These are phyloP conservation scores for Urocyon cinereoargenteus DNA, from an alignment of 2,797 vertebrate species.

Conservation along the genomic window DNA sequence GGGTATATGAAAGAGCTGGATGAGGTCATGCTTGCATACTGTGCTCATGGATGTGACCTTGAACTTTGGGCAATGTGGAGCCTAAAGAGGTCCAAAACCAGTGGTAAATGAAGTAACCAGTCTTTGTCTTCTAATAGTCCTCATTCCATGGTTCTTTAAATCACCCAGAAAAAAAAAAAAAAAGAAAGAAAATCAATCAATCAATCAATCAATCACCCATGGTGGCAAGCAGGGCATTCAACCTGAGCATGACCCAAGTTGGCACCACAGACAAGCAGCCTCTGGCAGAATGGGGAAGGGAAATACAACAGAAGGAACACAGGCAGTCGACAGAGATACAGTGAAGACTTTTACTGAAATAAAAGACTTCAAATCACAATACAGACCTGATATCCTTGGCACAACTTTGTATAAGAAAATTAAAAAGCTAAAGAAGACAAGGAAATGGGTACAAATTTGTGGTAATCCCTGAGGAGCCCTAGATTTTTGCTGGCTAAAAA, in stretches of 20 bases:
- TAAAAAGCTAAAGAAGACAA: neutral
- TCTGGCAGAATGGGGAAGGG: neutral
- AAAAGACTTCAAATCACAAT: conserved; percentile 8
- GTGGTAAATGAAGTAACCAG: neutral
- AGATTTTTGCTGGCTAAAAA: neutral
- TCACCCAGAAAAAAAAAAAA: too few relatives aligned
- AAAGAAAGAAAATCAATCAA: too few relatives aligned
- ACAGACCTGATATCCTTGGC: neutral
- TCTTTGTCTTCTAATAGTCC: neutral
- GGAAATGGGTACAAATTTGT: neutral
- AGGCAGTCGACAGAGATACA: neutral
- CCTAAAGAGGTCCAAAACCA: neutral
- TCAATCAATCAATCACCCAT: too few relatives aligned
- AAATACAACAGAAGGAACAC: neutral
- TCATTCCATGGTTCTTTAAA: neutral
- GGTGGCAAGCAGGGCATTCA: neutral
- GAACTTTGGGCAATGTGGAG: fast-evolving
- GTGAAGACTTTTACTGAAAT: neutral
- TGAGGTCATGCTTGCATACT: neutral
- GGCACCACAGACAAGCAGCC: neutral
- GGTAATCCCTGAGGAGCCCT: neutral
- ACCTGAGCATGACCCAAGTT: neutral
- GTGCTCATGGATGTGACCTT: neutral
- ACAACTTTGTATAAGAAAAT: neutral
- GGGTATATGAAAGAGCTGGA: neutral